Conservation (phyloP, 1,140 invertebrate species). For the Drosophila chauvacae region DNA sequence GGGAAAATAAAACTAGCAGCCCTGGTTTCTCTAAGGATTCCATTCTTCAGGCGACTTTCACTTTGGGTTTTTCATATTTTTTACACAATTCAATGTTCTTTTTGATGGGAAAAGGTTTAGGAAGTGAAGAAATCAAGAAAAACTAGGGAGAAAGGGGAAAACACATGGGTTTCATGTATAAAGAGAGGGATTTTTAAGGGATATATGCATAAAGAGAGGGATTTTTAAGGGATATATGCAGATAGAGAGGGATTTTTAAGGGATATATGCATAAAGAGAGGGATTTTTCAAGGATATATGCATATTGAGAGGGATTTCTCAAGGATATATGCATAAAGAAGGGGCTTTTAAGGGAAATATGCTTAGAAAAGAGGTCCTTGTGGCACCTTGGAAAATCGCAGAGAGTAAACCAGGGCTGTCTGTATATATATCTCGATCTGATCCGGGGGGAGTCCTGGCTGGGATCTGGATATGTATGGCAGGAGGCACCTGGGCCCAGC, state of each 20-base stretch:
- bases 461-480: constrained; percentile 57
- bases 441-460: background rate
- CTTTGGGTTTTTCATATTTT: background rate
- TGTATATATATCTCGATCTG: background rate
- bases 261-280: background rate
- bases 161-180: no score
- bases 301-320: background rate
- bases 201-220: background rate
- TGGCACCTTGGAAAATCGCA: background rate
- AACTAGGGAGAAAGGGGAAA: background rate
- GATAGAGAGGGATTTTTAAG: background rate
- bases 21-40: background rate
- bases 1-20: constrained; percentile 10
- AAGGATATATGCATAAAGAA: background rate
- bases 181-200: background rate
- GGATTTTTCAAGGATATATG: background rate
- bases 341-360: background rate
- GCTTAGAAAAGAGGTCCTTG: background rate
- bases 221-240: background rate
- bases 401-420: background rate
- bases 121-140: background rate
- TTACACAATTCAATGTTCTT: background rate
- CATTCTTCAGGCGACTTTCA: background rate
- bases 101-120: background rate
- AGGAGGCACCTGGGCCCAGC: background rate